Conservation (phyloP, 1,140 invertebrate genomes). For the Drosophila auraria region DNA sequence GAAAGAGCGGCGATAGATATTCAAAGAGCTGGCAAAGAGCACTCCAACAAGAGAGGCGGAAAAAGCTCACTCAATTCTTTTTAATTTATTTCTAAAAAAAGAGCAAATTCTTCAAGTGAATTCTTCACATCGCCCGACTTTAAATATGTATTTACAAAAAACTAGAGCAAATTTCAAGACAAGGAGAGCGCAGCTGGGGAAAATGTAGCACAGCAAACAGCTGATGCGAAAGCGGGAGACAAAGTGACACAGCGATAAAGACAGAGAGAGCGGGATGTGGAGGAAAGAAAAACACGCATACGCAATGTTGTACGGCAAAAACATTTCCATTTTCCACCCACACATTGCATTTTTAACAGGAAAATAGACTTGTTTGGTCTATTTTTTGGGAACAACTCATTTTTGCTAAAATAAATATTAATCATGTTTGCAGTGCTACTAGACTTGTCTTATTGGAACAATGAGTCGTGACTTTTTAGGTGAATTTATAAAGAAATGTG, state of each 20-base stretch:
- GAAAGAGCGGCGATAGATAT: slow-evolving; percentile 14
- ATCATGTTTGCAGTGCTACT: slow-evolving; percentile 35
- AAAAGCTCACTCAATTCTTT: slow-evolving; percentile 16
- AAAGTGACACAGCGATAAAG: not conserved
- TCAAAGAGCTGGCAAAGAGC: slow-evolving; percentile 30
- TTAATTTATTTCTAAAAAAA: slow-evolving; percentile 64
- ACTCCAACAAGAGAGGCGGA: not conserved
- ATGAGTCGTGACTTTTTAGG: not conserved
- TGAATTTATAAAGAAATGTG: not conserved
- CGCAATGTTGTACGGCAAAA: slow-evolving; percentile 63
- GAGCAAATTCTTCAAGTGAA: slow-evolving; percentile 45
- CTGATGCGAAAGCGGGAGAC: slow-evolving; percentile 41
- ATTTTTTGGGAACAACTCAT: slow-evolving; percentile 21
- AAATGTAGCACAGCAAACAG: slow-evolving; percentile 76
- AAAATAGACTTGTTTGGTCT: slow-evolving; percentile 10
- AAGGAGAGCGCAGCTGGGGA: slow-evolving; percentile 28
- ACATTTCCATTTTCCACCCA: slow-evolving; percentile 47
- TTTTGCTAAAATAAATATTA: slow-evolving; percentile 60
- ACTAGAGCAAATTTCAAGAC: slow-evolving; percentile 37
- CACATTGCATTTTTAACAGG: slow-evolving; percentile 30
- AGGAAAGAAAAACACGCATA: slow-evolving; percentile 52
- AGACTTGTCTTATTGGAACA: not conserved
- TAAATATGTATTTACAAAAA: slow-evolving; percentile 37
- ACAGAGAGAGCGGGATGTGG: not conserved
- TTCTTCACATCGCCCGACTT: slow-evolving; percentile 33